Conservation (phyloP, 2,888 invertebrate genomes). For the Parnassius glacialis region DNA sequence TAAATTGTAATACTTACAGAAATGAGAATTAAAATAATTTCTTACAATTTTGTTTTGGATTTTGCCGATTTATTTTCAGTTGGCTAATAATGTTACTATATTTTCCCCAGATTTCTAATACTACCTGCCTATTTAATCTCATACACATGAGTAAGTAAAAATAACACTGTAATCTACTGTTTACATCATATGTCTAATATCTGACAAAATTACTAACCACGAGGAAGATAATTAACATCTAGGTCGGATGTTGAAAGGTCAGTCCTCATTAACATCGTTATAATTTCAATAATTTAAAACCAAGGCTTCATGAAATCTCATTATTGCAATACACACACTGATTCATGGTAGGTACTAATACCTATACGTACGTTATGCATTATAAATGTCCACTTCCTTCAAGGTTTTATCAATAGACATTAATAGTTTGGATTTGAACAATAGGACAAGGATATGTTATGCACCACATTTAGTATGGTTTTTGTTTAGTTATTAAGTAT, state of each 20-base stretch:
- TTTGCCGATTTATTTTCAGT: too few relatives aligned
- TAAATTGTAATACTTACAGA: not conserved
- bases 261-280: slow-evolving; percentile 68
- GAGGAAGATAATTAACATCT: slow-evolving; percentile 53
- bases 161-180: too few relatives aligned
- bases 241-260: slow-evolving; percentile 73
- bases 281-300: slow-evolving; percentile 58
- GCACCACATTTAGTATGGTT: slow-evolving; percentile 5
- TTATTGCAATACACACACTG: slow-evolving; percentile 25
- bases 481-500: slow-evolving; percentile 10
- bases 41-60: too few relatives aligned
- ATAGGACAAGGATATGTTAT: slow-evolving; percentile 2
- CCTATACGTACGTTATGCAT: slow-evolving; percentile 6
- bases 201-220: slow-evolving; percentile 25
- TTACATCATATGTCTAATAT: not conserved
- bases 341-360: slow-evolving; percentile 7
- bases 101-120: too few relatives aligned
- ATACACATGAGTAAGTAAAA: too few relatives aligned
- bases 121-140: too few relatives aligned
- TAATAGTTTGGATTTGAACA: slow-evolving; percentile 12
- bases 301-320: slow-evolving; percentile 65
- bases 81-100: too few relatives aligned
- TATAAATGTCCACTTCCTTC: slow-evolving; percentile 10
- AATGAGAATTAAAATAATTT: too few relatives aligned
- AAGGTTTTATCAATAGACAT: slow-evolving; percentile 9